These are phyloP conservation scores for Rhagologus leucostigma DNA, from an alignment of 2,113 vertebrate species.

Conservation along the genomic window DNA sequence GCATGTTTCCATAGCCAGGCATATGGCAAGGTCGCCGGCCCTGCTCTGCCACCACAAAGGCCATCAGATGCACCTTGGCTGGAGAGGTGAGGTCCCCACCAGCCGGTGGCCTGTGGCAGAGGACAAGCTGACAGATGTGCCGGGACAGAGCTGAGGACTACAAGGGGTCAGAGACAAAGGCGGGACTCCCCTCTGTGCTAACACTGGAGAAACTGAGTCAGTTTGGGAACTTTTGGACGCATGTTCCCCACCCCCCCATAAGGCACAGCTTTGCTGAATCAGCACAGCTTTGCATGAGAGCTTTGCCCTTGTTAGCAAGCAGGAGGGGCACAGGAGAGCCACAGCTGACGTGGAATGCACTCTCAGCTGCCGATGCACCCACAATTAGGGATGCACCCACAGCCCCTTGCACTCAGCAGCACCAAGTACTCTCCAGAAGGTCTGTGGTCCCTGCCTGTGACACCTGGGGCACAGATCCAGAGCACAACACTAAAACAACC, in stretches of 20 bases:
- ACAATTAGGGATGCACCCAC: neutral
- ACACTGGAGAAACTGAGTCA: neutral
- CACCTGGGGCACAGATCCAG: neutral
- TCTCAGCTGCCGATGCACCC: neutral
- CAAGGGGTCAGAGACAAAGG: neutral
- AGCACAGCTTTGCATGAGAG: neutral
- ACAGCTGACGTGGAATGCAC: neutral
- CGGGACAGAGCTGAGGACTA: neutral
- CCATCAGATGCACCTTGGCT: neutral
- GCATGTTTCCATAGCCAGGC: neutral
- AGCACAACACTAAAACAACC: neutral
- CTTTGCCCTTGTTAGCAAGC: neutral
- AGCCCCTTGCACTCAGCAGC: neutral
- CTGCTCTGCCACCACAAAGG: neutral
- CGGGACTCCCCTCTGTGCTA: neutral
- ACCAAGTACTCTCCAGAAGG: neutral
- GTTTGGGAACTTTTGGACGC: neutral
- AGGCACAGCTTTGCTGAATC: neutral
- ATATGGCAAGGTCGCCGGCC: neutral
- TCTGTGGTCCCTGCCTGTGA: neutral
- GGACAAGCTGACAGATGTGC: neutral
- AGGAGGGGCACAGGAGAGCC: neutral
- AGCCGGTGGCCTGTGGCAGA: neutral
- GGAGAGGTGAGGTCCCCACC: neutral
- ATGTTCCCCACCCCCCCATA: neutral